Base-by-base conservation (phyloP, 2,888 invertebrate species). In the Trissonchulus sp. region DNA sequence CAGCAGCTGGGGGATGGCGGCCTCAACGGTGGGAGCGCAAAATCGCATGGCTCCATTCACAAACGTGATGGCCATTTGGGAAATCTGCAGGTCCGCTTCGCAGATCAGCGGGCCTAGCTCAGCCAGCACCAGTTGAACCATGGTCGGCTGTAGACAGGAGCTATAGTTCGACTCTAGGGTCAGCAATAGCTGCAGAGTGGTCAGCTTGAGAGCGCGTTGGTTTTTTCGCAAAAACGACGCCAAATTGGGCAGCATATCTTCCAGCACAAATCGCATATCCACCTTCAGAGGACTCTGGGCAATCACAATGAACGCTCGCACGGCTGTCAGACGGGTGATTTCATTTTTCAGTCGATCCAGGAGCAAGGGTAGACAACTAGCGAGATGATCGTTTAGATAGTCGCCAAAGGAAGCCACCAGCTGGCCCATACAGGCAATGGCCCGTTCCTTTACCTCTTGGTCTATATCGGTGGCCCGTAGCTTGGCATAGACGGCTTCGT, bases 401-500 rank as follows among this genome's bases (percentile, higher is more conserved):
- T 96, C 94, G 0, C 95, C 96, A 80, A 97, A 90, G 85, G 93
- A 93, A 94, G 23, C 96, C 95, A 86, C 84, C 84, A 82, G 62
- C 77, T 81, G 68, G 2, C 81, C 81, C 91, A 94, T 93, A 81
- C 97, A 94, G 0, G 94, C 92, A 78, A 99, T 98, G 15, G 99
- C 96, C 34, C 95, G 89, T 84, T 99, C 99, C 86, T 99, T 98
- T 0, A 99, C 98, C 87, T 99, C 99, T 79, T 99, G 98, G 87
- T 99, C 99, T 83, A 98, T 95, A 84, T 99, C 98, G 0, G 96
- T 92, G 38, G 97, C 93, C 81, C 91, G 91, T 62, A 99, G 88
- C 76, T 95, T 90, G 77, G 91, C 89, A 80, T 95, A 86, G 0
- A 94, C 93, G 81, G 93, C 93, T 76, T 89, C 88, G 86, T 96